phyloP scores from a whole-genome alignment of 1,140 invertebrate species.

The Drosophila melanogaster region DNA sequence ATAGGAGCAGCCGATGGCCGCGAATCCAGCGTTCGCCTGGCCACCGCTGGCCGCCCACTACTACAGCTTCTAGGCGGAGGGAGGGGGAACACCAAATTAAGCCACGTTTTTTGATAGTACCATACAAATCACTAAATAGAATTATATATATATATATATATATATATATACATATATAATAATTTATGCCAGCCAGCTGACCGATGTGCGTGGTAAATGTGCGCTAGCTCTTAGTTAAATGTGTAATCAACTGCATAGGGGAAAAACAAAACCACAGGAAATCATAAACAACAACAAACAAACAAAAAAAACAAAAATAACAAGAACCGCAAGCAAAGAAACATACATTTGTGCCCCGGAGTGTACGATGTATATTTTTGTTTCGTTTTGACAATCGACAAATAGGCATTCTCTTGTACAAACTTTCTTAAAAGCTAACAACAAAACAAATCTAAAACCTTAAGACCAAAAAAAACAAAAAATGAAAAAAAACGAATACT shows the following conservation, averaged over 20 bases:
- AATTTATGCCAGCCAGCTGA: constrained; percentile 25
- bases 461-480: constrained; percentile 62
- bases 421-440: constrained; percentile 61
- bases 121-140: constrained; percentile 42
- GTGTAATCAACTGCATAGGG: constrained; percentile 43
- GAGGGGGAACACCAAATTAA: constrained; percentile 51
- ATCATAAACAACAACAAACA: constrained; percentile 27
- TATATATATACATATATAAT: constrained; percentile 1
- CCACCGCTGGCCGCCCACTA: constrained; percentile 73
- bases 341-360: constrained; percentile 43
- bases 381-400: constrained; percentile 85
- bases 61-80: constrained; percentile 65
- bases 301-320: constrained; percentile 25
- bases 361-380: constrained; percentile 58
- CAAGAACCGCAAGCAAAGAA: constrained; percentile 50
- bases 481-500: constrained; percentile 20
- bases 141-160: constrained; percentile 27
- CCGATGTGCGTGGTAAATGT: constrained; percentile 30
- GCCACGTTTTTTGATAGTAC: constrained; percentile 54
- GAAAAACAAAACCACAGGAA: constrained; percentile 31
- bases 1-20: constrained; percentile 72
- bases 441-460: constrained; percentile 47
- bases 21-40: constrained; percentile 59
- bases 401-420: constrained; percentile 84
- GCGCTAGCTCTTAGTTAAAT: constrained; percentile 63